Base-by-base conservation (phyloP, 1,140 invertebrate genomes). In the Gyrodactylus bullatarudis region DNA sequence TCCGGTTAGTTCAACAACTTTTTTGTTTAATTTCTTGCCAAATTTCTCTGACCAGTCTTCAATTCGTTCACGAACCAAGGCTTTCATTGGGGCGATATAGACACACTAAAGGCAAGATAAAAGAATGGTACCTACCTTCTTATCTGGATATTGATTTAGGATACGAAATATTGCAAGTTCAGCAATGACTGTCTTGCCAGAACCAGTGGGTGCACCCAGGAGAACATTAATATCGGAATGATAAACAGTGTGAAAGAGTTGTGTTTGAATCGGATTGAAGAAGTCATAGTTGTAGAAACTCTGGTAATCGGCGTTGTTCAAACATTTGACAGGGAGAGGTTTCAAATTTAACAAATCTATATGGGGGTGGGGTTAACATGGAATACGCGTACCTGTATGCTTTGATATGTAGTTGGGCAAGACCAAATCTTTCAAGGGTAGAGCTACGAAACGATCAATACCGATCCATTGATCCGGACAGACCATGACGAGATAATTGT, bases 221-320 rank as follows among this genome's bases (percentile, higher is more conserved):
- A 99, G 81, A 1, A 94, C 87, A 80, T 97, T 98, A 75, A 86
- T 85, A 78, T 98, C 90, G 0, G 89, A 92, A 79, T 97, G 87
- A 80, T 95, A 98, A 0, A 97, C 82, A 75, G 88, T 88, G 80
- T 96, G 90, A 80, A 98, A 98, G 68, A 97, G 88, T 82, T 99
- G 95, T 1, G 93, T 97, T 81, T 99, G 95, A 77, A 99, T 91
- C 0, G 94, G 91, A 83, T 99, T 99, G 81, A 99, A 99, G 80
- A 95, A 91, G 0, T 85, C 85, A 80, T 97, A 98, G 22, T 83
- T 85, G 82, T 94, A 99, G 0, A 99, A 79, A 26, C 83, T 82
- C 80, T 96, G 86, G 77, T 87, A 89, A 1, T 83, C 77, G 0
- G 83, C 78, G 77, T 94, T 86, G 74, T 88, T 86, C 21, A 98